Conservation (phyloP, 1,140 invertebrate genomes). For the Psix sp. region DNA sequence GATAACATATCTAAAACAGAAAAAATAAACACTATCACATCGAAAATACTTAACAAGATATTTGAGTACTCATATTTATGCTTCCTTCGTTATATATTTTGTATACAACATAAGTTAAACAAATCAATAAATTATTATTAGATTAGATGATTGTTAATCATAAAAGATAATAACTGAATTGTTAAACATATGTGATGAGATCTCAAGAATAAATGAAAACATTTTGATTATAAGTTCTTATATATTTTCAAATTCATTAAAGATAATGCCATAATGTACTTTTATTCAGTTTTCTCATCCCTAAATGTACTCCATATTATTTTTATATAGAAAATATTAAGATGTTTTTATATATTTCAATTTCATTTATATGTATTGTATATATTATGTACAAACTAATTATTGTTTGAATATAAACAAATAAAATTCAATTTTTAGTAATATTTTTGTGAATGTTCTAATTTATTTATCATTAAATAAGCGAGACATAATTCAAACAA, state of each 20-base stretch:
- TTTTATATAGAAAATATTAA: background rate
- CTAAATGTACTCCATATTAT: background rate
- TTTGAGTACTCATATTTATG: constrained; percentile 63
- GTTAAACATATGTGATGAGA: constrained; percentile 38
- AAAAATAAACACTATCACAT: constrained; percentile 35
- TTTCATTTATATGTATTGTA: constrained; percentile 34
- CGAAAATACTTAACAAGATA: constrained; percentile 45
- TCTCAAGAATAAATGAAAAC: constrained; percentile 38
- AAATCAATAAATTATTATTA: constrained; percentile 45
- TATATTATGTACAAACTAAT: constrained; percentile 37
- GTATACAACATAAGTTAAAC: constrained; percentile 64
- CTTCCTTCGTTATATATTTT: constrained; percentile 67
- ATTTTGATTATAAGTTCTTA: constrained; percentile 13
- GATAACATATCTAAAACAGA: background rate
- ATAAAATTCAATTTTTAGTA: background rate
- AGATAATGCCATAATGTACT: background rate
- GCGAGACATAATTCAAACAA: no score
- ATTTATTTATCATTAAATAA: background rate
- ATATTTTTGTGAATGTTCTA: background rate
- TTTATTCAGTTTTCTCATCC: background rate
- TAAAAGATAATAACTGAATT: constrained; percentile 28
- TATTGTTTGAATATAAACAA: constrained; percentile 19
- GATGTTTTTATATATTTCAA: constrained; percentile 15
- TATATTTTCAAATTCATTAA: constrained; percentile 1
- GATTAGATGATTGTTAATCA: constrained; percentile 46